These are phyloP conservation scores for Bucorvus abyssinicus DNA, from an alignment of 2,797 vertebrate genomes.

Conservation along the genomic window DNA sequence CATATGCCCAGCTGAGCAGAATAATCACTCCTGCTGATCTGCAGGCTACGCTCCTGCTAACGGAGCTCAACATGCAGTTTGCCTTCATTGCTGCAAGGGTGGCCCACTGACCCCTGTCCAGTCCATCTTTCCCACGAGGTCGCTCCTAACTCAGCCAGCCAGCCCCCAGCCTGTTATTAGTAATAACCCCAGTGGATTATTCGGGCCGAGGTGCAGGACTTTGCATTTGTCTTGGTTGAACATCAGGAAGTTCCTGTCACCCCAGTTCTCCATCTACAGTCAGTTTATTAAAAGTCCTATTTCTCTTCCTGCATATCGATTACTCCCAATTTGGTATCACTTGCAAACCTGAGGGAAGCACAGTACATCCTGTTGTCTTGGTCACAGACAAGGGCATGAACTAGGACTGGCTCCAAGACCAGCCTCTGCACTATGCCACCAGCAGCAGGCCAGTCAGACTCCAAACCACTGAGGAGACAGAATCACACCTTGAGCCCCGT, in stretches of 20 bases:
- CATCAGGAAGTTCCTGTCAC: background rate
- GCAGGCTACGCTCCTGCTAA: background rate
- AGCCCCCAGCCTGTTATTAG: background rate
- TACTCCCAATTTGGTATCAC: background rate
- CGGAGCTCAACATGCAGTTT: background rate
- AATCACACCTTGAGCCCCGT: background rate
- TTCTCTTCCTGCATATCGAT: accelerated
- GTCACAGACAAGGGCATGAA: background rate
- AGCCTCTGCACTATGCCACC: background rate
- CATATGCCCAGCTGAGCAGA: background rate
- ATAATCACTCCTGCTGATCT: background rate
- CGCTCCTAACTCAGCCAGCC: background rate
- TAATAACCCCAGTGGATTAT: background rate
- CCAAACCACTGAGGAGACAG: background rate
- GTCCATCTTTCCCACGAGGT: background rate
- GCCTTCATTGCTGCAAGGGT: background rate
- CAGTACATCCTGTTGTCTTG: background rate
- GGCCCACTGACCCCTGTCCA: background rate
- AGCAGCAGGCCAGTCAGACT: background rate
- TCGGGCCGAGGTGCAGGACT: background rate
- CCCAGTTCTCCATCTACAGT: background rate
- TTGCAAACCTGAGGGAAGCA: background rate
- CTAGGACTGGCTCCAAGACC: background rate
- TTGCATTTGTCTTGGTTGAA: background rate
- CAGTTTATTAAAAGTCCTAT: background rate